phyloP scores from a whole-genome alignment of 2,113 vertebrate species.

The Sinosuthora webbiana region DNA sequence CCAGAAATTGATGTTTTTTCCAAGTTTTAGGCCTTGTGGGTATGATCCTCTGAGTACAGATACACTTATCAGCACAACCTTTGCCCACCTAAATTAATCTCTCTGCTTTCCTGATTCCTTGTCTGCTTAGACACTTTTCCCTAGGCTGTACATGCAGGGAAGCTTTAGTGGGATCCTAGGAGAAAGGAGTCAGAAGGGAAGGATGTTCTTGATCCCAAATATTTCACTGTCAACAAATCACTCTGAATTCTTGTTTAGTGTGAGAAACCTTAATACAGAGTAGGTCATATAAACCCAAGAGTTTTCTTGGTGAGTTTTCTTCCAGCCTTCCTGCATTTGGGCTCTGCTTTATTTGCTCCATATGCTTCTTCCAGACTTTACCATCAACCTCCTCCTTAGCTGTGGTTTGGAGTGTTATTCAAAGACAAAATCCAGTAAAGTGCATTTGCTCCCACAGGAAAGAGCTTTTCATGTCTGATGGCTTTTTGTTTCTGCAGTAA shows the following conservation, averaged over 20 bases:
- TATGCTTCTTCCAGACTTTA: background rate
- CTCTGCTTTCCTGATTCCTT: background rate
- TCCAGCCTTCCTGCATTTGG: background rate
- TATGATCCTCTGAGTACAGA: background rate
- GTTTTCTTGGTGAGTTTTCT: background rate
- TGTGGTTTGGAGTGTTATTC: background rate
- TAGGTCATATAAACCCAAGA: background rate
- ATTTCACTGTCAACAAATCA: background rate
- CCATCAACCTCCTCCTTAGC: background rate
- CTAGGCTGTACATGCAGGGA: background rate
- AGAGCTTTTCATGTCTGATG: background rate
- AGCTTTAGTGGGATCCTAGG: background rate
- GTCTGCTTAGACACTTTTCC: background rate
- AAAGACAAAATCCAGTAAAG: conserved; percentile 15
- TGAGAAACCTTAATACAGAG: background rate
- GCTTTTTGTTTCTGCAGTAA: conserved; percentile 10
- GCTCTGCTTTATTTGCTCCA: background rate
- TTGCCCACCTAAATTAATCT: background rate
- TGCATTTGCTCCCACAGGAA: background rate
- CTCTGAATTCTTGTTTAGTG: background rate
- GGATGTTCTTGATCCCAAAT: background rate
- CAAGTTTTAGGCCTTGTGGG: background rate
- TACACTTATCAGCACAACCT: background rate
- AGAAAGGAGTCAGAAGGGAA: background rate
- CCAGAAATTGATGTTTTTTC: background rate